Percentiles rank a stretch among this genome's conserved stretches.
Evolutionary conservation across 1,140 invertebrate genomes (phyloP).

Genomic region (Zaprionus camerounensis): DNA sequence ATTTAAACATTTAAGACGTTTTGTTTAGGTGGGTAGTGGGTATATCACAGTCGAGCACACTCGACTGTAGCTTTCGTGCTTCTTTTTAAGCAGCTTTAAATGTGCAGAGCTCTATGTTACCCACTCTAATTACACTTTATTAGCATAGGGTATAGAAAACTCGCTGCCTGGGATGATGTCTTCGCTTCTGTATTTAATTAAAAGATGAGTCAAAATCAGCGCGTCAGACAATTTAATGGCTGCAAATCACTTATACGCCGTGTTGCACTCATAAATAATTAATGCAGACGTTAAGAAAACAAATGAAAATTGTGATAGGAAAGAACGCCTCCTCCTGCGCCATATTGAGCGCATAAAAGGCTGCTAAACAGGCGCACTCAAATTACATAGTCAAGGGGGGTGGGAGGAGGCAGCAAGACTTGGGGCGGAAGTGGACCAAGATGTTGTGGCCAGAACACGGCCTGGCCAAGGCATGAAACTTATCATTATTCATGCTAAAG

Average conservation of each 20-base stretch:
- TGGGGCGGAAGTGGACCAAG: constrained; percentile 56
- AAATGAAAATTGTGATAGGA: constrained; percentile 62
- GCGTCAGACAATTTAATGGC: constrained; percentile 44
- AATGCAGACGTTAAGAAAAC: constrained; percentile 65
- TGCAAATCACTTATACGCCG: constrained; percentile 70
- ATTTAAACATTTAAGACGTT: too few relatives aligned
- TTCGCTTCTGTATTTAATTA: constrained; percentile 53
- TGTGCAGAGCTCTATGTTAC: too few relatives aligned
- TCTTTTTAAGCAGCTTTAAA: too few relatives aligned
- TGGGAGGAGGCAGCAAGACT: constrained; percentile 9
- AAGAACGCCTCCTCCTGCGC: constrained; percentile 45
- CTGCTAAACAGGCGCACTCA: constrained; percentile 73
- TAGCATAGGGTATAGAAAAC: not conserved
- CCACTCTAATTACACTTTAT: too few relatives aligned
- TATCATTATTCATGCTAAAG: constrained; percentile 84
- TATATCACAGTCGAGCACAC: too few relatives aligned
- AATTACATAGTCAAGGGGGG: constrained; percentile 48
- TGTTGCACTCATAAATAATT: constrained; percentile 78
- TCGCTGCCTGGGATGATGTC: not conserved
- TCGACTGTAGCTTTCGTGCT: too few relatives aligned
- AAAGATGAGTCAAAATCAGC: constrained; percentile 62
- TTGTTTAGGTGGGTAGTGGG: too few relatives aligned
- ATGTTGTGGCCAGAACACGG: constrained; percentile 53
- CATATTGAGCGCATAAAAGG: constrained; percentile 76
- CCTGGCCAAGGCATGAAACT: constrained; percentile 62